Base-by-base conservation (phyloP, 2,888 invertebrate species). In the Eupithecia dodoneata region DNA sequence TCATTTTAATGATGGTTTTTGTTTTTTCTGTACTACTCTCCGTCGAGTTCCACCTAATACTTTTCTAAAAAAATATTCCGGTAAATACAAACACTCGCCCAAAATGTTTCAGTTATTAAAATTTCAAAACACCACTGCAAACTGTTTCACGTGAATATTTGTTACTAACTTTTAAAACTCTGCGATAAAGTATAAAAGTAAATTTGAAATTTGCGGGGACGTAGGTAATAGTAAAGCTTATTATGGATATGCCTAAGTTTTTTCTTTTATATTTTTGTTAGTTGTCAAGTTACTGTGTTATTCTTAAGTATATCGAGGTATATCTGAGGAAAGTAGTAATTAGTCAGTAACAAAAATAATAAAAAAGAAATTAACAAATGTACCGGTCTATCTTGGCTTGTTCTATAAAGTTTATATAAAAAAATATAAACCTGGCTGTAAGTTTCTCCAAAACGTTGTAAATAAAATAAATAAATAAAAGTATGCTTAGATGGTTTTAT, bases 141-240 rank as follows among this genome's bases (percentile, higher is more conserved):
- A 85, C 81, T 87, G 83, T 86, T 87, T 85, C 81, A 83, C 84
- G 84, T 85, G 86, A 89, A 89, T 86, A 85, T 85, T 89, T 85
- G 87, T 83, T 82, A 84, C 83, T 85, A 83, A 80, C 84, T 87
- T 88, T 87, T 82, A 81, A 87, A 86, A 89, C 87, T 86, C 82
- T 85, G 79, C 78, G 79, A 83, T 85, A 83, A 87, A 86, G 67
- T 45, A 44, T 69, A 44, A 44, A 69, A 69, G 82, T 84, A 86
- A 83, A 85, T 86, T 82, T 81, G 77, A 78, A 87, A 85, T 84
- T 84, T 84, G 82, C 85, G 84, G 76, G 85, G 67, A 69, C 44
- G 67, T 63, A 85, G 81, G 81, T 76, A 78, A 74, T 75, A 74
- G 80, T 81, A 76, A 80, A 79, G 73, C 76, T 84, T 78, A 30